These are phyloP conservation scores for Martes martes DNA, from an alignment of 2,113 vertebrate species.

Conservation along the genomic window DNA sequence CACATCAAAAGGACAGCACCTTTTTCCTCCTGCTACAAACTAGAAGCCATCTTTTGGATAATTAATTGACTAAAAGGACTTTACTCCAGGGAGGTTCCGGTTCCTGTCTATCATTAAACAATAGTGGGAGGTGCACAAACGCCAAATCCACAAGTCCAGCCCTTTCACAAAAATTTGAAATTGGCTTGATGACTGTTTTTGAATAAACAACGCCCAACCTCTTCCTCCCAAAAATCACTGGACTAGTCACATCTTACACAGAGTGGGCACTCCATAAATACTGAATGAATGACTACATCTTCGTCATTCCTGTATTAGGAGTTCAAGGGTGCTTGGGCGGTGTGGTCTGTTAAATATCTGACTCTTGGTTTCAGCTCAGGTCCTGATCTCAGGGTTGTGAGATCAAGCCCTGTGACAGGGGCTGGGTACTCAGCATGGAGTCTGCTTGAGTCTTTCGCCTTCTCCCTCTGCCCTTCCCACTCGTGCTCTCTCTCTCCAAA, in stretches of 20 bases:
- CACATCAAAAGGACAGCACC: neutral
- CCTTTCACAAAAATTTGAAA: neutral
- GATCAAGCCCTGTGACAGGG: neutral
- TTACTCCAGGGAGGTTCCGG: neutral
- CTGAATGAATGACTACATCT: neutral
- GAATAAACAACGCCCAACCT: neutral
- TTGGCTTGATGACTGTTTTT: neutral
- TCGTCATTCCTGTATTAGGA: neutral
- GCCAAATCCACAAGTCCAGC: neutral
- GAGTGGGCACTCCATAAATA: neutral
- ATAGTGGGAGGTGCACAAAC: neutral
- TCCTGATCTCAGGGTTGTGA: neutral
- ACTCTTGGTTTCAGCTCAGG: neutral
- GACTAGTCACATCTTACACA: neutral
- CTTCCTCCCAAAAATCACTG: neutral
- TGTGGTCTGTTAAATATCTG: neutral
- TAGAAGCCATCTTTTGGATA: conserved; percentile 26
- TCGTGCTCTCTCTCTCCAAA: neutral
- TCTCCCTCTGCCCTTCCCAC: neutral
- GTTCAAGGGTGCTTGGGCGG: neutral
- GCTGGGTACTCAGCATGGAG: neutral
- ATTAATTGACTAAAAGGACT: conserved; percentile 4
- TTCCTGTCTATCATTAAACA: conserved; percentile 29
- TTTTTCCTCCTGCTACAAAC: conserved; percentile 10
- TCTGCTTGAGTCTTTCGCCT: neutral